Evolutionary conservation across 30 jellyfish, hydroid and myxozoan species (phyloP).

Genomic region (Nemopilema nomurai): DNA sequence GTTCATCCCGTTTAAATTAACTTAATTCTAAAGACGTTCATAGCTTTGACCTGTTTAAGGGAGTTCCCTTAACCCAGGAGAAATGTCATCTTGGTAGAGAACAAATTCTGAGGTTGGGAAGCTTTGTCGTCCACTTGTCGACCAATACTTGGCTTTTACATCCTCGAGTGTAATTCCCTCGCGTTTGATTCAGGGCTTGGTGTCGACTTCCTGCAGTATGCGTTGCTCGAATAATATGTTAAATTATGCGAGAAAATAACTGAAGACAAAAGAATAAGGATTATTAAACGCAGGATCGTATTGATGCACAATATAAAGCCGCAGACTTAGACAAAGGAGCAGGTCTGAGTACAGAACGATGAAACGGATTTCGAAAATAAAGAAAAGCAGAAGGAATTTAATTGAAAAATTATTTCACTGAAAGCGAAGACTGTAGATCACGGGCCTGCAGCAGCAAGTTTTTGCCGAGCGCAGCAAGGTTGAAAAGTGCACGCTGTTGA

Average conservation of each 20-base stretch:
- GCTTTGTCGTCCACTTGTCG: too few species aligned
- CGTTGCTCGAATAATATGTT: background rate
- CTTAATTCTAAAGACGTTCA: background rate
- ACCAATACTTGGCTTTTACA: too few species aligned
- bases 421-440: background rate
- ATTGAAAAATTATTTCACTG: background rate
- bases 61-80: background rate
- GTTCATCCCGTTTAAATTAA: background rate
- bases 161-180: too few species aligned
- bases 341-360: constrained; percentile 8
- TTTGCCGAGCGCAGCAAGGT: background rate
- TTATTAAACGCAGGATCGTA: constrained; percentile 13
- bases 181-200: background rate
- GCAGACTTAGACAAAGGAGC: constrained; percentile 18
- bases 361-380: constrained; percentile 16
- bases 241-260: constrained; percentile 14
- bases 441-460: background rate
- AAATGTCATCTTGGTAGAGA: too few species aligned
- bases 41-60: background rate
- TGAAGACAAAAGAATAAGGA: constrained; percentile 19
- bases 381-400: background rate
- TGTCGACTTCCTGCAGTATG: constrained; percentile 16
- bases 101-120: too few species aligned
- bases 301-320: constrained; percentile 19
- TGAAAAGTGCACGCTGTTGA: background rate